Base-by-base conservation (phyloP, 2,797 vertebrate species). In the Dermochelys coriacea region DNA sequence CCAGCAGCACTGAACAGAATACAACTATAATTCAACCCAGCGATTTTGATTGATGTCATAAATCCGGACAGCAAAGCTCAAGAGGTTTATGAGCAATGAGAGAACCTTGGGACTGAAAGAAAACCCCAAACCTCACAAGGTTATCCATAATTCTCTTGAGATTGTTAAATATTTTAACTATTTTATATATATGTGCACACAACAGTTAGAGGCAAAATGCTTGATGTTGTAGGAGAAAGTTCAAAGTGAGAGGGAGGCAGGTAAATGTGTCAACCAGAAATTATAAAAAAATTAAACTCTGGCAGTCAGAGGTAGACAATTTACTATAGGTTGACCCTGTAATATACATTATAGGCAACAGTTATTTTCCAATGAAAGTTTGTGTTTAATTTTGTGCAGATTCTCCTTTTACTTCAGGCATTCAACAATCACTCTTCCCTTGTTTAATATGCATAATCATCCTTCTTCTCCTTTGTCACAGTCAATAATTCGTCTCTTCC, bases 351-450 rank as follows among this genome's bases (percentile, higher is more conserved):
- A 87, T 59, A 95, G 95, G 87, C 95, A 96, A 96, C 86, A 87
- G 95, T 95, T 96, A 94, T 94, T 97, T 97, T 92, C 96, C 85
- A 90, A 95, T 89, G 93, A 87, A 96, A 96, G 93, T 96, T 92
- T 96, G 89, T 92, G 93, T 95, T 98, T 97, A 86, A 97, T 97
- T 98, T 95, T 81, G 77, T 90, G 92, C 88, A 89, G 93, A 88
- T 88, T 88, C 85, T 5, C 91, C 93, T 94, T 95, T 88, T 93
- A 96, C 90, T 96, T 93, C 96, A 95, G 18, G 45, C 59, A 96
- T 94, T 95, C 94, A 85, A 91, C 97, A 91, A 96, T 97, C 97
- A 95, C 89, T 94, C 94, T 91, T 92, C 82, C 49, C 85, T 95
- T 89, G 82, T 92, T 98, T 96, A 96, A 93, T 90, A 97, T 95